A percentile compares a stretch with the other conserved stretches of the same genome.
phyloP scores from a whole-genome alignment of 2,888 invertebrate genomes.

The Athalia circularis region DNA sequence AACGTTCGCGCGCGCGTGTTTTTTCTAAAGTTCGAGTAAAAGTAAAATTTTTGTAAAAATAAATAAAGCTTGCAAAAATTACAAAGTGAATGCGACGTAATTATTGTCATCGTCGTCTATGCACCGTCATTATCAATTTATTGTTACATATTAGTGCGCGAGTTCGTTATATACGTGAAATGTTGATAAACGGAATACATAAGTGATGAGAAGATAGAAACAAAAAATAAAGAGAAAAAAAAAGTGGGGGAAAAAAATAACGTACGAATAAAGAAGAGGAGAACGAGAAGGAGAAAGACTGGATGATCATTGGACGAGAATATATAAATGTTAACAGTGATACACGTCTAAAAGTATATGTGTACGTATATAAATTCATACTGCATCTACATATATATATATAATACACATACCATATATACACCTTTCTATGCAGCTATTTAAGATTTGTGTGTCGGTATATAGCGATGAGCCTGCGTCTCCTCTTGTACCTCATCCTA shows the following conservation, averaged over 20 bases:
- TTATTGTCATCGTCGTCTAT: neutral
- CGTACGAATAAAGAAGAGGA: neutral
- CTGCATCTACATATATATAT: neutral
- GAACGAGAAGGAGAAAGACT: neutral
- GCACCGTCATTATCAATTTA: too few relatives aligned
- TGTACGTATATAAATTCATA: too few relatives aligned
- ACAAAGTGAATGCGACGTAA: neutral
- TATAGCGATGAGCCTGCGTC: slow-evolving; percentile 13
- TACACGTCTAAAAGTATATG: slow-evolving; percentile 5
- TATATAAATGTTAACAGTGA: slow-evolving; percentile 16
- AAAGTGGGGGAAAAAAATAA: neutral
- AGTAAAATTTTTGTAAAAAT: neutral
- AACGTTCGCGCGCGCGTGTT: neutral
- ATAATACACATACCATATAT: neutral
- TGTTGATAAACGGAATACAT: neutral
- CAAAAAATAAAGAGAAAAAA: neutral
- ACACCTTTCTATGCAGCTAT: neutral
- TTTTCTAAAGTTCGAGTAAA: neutral
- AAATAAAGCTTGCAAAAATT: neutral
- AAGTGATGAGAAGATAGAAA: neutral
- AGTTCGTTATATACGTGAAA: too few relatives aligned
- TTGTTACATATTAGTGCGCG: too few relatives aligned
- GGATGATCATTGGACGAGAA: neutral
- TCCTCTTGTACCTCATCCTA: neutral
- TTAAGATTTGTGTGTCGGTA: slow-evolving; percentile 17